Evolutionary conservation across 2,113 vertebrate species (phyloP).

Genomic region (cattle (Bos taurus)): DNA sequence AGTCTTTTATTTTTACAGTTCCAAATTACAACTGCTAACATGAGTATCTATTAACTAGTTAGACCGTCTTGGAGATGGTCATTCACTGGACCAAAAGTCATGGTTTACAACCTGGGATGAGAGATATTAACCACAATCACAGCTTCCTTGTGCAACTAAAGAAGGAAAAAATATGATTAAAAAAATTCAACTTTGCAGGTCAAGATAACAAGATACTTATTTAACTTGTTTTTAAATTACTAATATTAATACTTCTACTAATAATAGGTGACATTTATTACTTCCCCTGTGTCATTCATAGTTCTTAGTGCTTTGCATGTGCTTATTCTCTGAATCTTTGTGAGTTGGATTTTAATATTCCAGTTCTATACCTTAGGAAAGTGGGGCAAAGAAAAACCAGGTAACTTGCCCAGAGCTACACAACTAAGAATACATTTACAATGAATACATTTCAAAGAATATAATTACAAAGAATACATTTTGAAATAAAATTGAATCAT

Average conservation of each 20-base stretch:
- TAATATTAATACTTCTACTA: neutral
- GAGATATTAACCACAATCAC: neutral
- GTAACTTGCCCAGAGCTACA: neutral
- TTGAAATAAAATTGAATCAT: neutral
- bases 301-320: neutral
- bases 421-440: neutral
- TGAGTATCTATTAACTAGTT: neutral
- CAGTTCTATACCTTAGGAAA: neutral
- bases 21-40: constrained; percentile 15
- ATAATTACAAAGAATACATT: neutral
- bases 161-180: neutral
- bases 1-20: constrained; percentile 1
- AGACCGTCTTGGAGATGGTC: constrained; percentile 3
- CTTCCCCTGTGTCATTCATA: neutral
- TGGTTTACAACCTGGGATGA: neutral
- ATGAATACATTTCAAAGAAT: neutral
- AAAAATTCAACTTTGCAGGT: neutral
- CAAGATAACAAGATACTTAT: neutral
- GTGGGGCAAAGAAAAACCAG: neutral
- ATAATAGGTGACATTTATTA: neutral
- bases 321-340: neutral
- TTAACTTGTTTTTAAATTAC: neutral
- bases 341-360: neutral
- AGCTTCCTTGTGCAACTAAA: neutral
- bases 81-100: neutral